Evolutionary conservation across 2,797 vertebrate genomes (phyloP), one percentile per base, ranked within the genome.

Genomic region (Mustela erminea): DNA sequence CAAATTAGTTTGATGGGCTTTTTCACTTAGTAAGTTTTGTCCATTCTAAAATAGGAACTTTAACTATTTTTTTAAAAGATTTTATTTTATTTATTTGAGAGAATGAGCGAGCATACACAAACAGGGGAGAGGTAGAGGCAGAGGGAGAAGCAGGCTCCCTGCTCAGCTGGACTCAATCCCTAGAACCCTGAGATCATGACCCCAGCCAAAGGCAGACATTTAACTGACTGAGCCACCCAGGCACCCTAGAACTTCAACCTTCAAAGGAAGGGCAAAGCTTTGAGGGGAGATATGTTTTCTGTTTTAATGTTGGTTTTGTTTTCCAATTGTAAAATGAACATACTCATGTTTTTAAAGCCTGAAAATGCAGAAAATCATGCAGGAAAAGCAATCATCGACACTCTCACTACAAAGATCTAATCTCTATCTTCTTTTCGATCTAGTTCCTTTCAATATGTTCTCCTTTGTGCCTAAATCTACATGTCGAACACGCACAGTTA

Each of bases 241-340:
- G 64, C 6, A 3, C 32, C 64, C 62, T 15, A 7, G 64, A n/a
- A 66, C 32, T 17, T 66, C 32, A 66, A 66, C 72, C 85, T 87
- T 81, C 62, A 66, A 83, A 91, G 62, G 17, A 90, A n/a, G 32
- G 77, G 5, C 17, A 75, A 93, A 74, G 23, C 25, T 64, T 95
- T 77, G 56, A 54, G 56, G 93, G 46, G 43, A 81, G 72, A 52
- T 32, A 7, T 32, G 41, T 41, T 75, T 94, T 83, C 66, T 56
- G 80, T 82, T 83, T 91, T 23, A 81, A 74, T 35, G 77, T 7
- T 83, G 46, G 23, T 27, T 92, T 90, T 94, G 49, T 90, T 94
- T 90, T 92, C 41, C 64, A 20, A 89, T 89, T 78, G 72, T 72
- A 62, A 77, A 90, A 85, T 32, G n/a, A 83, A 83, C 23, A 85